A percentile compares a stretch with the other conserved stretches of the same genome.
Evolutionary conservation across 2,888 invertebrate species (phyloP).

Genomic region (Xanthia icteritia): DNA sequence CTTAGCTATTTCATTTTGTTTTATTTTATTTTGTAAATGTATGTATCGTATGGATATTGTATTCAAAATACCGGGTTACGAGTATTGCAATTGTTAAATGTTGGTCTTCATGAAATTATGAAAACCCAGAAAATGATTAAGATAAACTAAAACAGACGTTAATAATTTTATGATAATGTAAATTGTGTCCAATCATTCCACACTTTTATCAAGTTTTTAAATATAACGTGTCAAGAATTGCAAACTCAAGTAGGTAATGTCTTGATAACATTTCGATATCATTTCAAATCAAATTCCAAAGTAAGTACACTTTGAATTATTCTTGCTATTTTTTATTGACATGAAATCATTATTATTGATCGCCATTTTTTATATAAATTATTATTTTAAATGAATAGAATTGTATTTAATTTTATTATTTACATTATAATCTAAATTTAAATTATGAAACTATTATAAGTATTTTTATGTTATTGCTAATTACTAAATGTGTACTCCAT

Average conservation of each 20-base stretch:
- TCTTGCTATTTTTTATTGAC: too few relatives aligned
- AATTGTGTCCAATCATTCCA: constrained; percentile 1
- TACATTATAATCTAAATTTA: too few relatives aligned
- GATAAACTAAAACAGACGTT: background rate
- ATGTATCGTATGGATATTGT: background rate
- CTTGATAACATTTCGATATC: constrained; percentile 19
- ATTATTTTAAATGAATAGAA: too few relatives aligned
- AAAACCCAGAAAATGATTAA: background rate
- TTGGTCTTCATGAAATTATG: background rate
- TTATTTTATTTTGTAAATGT: background rate
- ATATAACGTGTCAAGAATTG: background rate
- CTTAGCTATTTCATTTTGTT: background rate
- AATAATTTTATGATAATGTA: background rate
- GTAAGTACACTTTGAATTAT: constrained; percentile 3
- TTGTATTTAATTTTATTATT: too few relatives aligned
- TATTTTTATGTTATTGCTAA: too few relatives aligned
- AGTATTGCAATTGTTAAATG: background rate
- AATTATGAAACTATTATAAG: too few relatives aligned
- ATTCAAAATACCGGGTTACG: background rate
- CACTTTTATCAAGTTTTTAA: constrained; percentile 3
- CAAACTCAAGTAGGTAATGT: constrained; percentile 1
- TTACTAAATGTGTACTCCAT: too few relatives aligned
- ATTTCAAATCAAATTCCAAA: constrained; percentile 1
- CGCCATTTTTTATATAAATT: too few relatives aligned
- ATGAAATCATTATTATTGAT: too few relatives aligned